Base-by-base conservation (phyloP, 1,140 invertebrate genomes). In the Cydia fagiglandana region DNA sequence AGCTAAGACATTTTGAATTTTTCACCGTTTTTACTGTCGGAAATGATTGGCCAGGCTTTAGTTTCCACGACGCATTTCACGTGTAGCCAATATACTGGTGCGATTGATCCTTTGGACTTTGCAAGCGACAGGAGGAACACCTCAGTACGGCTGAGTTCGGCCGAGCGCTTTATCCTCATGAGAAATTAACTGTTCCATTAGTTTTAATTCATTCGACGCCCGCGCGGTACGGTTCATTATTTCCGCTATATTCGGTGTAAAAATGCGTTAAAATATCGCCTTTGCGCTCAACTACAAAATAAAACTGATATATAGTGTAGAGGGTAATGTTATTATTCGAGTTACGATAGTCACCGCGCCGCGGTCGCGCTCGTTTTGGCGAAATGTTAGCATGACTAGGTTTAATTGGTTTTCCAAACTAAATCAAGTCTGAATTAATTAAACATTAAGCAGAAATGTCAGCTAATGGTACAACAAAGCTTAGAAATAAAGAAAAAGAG, bases 131-230 rank as follows among this genome's bases (percentile, higher is more conserved):
- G n/a, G 53, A 56, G 7, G 15, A 56, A 56, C 53, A 9, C 17
- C 53, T 81, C 76, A 64, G 75, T 78, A 79, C 78, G 78, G 78
- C 76, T 80, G 81, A 86, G 85, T 84, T 85, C 75, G 80, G 73
- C 75, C 74, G 73, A 77, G 78, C 79, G 77, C 80, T 86, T 87
- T 84, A 89, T 89, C 81, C 89, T 91, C 89, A 88, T 87, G 88
- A 92, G 90, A 92, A 92, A 92, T 91, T 91, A 90, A 89, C 83
- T 79, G 85, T 86, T 89, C 89, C 89, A 92, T 92, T 92, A 91
- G 87, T 92, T 92, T 92, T 92, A 91, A 92, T 92, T 92, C 86
- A 89, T 88, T 86, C 85, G 82, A 81, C 86, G 81, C 78, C 81
- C 79, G 81, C 81, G 76, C 80, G 80, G 80, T 74, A 74, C 78